A percentile compares a stretch with the other conserved stretches of the same genome.
Evolutionary conservation across 2,888 invertebrate species (phyloP).

Genomic region (Leucoptera coffeella): DNA sequence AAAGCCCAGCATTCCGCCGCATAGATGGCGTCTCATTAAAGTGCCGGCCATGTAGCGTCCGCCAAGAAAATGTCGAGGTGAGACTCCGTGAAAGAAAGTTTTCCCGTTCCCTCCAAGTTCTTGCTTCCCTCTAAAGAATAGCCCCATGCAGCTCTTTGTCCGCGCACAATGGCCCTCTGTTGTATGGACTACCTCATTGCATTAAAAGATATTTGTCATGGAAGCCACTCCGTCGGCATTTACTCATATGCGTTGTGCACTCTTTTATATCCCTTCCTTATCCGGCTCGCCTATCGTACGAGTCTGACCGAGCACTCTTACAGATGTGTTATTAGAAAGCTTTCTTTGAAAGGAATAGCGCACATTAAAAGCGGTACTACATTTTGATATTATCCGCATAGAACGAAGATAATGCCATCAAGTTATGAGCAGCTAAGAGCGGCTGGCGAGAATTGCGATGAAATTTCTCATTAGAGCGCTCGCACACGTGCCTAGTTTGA

Average conservation of each 20-base stretch:
- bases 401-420: too few relatives aligned
- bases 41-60: conserved; percentile 11
- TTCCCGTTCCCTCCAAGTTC: conserved; percentile 28
- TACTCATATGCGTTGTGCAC: conserved; percentile 1
- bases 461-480: too few relatives aligned
- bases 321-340: neutral
- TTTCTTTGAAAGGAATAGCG: too few relatives aligned
- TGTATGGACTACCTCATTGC: conserved; percentile 23
- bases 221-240: conserved; percentile 1
- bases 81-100: conserved; percentile 27
- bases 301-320: neutral
- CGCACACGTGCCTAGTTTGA: too few relatives aligned
- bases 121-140: conserved; percentile 23
- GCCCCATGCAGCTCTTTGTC: conserved; percentile 33
- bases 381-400: too few relatives aligned
- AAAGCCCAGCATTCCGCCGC: neutral
- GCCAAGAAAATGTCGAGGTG: conserved; percentile 19
- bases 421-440: too few relatives aligned
- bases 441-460: too few relatives aligned
- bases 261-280: conserved; percentile 1
- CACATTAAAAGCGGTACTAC: too few relatives aligned
- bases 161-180: conserved; percentile 22
- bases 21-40: conserved; percentile 1
- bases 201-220: conserved; percentile 21
- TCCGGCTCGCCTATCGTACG: neutral